These are phyloP conservation scores for Champsocephalus gunnari DNA, from an alignment of 2,797 vertebrate genomes.

Conservation along the genomic window DNA sequence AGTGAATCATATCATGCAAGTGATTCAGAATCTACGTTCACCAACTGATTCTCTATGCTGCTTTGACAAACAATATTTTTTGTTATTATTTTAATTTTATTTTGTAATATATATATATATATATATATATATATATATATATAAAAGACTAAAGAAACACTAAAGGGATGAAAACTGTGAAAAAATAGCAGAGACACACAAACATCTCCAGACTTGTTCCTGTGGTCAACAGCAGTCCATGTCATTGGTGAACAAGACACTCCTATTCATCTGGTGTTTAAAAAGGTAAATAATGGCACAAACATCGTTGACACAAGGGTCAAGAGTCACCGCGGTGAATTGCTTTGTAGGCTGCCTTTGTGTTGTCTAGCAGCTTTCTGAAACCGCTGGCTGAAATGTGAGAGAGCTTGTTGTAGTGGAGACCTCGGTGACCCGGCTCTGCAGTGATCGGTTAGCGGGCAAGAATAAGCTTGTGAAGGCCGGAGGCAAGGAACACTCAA, in stretches of 20 bases:
- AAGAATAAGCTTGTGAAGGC: constrained; percentile 58
- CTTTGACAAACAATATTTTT: not conserved
- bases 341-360: constrained; percentile 49
- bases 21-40: constrained; percentile 10
- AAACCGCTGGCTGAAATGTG: constrained; percentile 48
- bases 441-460: constrained; percentile 59
- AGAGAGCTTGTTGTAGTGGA: constrained; percentile 43
- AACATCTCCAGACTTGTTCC: not conserved
- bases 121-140: no score
- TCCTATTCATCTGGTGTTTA: constrained; percentile 49
- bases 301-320: constrained; percentile 66
- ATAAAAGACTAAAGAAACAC: not conserved
- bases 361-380: constrained; percentile 54
- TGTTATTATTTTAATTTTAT: no score
- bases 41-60: not conserved
- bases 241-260: constrained; percentile 26
- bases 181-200: constrained; percentile 29
- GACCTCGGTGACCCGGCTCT: constrained; percentile 61
- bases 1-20: not conserved
- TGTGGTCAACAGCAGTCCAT: constrained; percentile 17
- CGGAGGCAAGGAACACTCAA: not conserved
- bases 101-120: no score
- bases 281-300: constrained; percentile 58
- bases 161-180: constrained; percentile 11
- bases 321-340: constrained; percentile 53